Evolutionary conservation across 2,797 vertebrate genomes (phyloP), one percentile per base, ranked within the genome.

Genomic region (Sciurus carolinensis): DNA sequence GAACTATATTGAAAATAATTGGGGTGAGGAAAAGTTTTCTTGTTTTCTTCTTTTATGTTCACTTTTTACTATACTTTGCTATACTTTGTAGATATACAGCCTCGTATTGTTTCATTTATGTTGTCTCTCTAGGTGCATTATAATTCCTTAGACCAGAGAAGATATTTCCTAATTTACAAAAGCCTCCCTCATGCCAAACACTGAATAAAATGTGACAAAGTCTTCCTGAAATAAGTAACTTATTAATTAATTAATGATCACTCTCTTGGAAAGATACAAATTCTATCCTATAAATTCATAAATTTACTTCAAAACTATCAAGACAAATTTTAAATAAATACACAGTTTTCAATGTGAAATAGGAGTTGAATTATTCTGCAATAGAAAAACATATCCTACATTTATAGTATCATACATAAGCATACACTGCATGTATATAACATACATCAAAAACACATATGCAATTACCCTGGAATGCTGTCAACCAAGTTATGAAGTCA

Each of bases 401-500:
- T 0, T 44, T 59, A 50, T 15, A 12, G 17, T 75, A 36, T 84
- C 44, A 86, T 28, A 85, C 2, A 52, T 66, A 47, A 26, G 57
- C 72, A 50, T 42, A 30, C 1, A 57, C 11, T 66, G 2, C 47
- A 52, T 22, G 22, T 42, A 76, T 36, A 13, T 64, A 62, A 22
- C n/a, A 67, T n/a, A 62, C 5, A 79, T 73, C n/a, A 39, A 76
- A 67, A 73, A 50, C 39, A 59, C 91, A 91, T 92, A 95, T 81
- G 59, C 97, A 97, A 96, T 96, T 98, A 98, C 91, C 97, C 89
- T 89, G 98, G 94, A 97, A 97, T 97, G 64, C 8, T 67, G 96
- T 96, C 96, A 97, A 87, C 95, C 97, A 97, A 97, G 90, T 97
- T 98, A 92, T 94, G 87, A 98, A 96, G 93, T 79, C 69, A 90